Base-by-base conservation (phyloP, 2,888 invertebrate species). In the Leptinotarsa haldemani region DNA sequence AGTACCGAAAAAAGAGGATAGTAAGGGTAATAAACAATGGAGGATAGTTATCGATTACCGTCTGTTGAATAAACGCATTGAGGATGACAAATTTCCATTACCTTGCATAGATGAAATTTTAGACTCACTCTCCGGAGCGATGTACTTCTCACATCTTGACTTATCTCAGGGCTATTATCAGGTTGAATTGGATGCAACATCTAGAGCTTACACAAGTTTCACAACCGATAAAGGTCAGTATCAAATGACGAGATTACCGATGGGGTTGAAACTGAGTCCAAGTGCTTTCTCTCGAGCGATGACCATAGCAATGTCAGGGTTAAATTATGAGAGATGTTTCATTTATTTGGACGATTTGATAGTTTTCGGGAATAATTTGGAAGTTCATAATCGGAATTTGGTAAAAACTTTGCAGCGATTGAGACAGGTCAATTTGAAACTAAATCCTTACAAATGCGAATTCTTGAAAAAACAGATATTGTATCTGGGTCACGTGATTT, bases 141-240 rank as follows among this genome's bases (percentile, higher is more conserved):
- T 81, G 22, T 82, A 80, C 70, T 82, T 81, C 71, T 73, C 78
- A 15, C 81, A 82, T 77, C 65, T 82, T 30, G 80, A 73, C 69
- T 69, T 73, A 77, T 76, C 72, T 75, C 79, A 82, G 61, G 80
- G 82, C 16, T 82, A 81, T 72, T 82, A 81, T 73, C 74, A 82
- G 74, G 72, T 81, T 61, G 80, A 82, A 71, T 58, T 81, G 70
- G 72, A 80, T 20, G 22, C 71, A 25, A 48, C 58, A 12, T 73
- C 79, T 53, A 73, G 82, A 74, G 71, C 75, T 46, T 79, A 64
- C 72, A 82, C 79, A 47, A 79, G 78, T 16, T 82, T 82, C 75
- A 73, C 74, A 13, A 81, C 81, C 13, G 77, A 78, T 73, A 65
- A 74, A 68, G 81, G 80, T 50, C 82, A 82, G 64, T 82, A 70